A percentile compares a stretch with the other conserved stretches of the same genome.
Evolutionary conservation across 2,113 vertebrate species (phyloP).

Genomic region (Brachionichthys hirsutus): DNA sequence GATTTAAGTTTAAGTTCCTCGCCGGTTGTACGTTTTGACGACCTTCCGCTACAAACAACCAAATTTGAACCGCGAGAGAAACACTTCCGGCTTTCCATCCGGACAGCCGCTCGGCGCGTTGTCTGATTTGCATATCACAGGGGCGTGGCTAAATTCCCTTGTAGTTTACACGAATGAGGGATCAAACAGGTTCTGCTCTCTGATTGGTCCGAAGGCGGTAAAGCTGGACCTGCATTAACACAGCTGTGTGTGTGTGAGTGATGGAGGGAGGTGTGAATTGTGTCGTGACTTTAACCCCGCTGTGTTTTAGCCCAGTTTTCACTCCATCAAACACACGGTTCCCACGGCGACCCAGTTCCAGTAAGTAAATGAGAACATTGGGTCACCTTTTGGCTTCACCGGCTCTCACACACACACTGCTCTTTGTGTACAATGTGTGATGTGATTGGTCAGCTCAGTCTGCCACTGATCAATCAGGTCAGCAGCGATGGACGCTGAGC

Average conservation of each 20-base stretch:
- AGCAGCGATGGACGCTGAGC: neutral
- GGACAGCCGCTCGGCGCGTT: neutral
- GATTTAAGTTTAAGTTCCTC: no score
- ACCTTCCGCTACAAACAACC: no score
- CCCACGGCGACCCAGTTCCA: neutral
- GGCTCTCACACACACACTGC: neutral
- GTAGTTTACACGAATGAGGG: no score
- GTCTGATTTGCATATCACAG: neutral
- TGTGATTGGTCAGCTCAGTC: neutral
- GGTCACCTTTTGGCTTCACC: conserved; percentile 10
- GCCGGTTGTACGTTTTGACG: no score
- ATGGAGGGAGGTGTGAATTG: conserved; percentile 6
- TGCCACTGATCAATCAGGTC: neutral
- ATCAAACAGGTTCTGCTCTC: neutral
- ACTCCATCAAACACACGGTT: conserved; percentile 1
- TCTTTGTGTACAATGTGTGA: neutral
- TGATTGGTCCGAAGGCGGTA: no score
- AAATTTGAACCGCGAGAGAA: neutral
- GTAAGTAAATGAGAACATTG: conserved; percentile 3
- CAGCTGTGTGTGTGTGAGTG: neutral
- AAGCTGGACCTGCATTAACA: neutral
- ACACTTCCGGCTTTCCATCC: neutral
- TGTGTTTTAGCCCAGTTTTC: conserved; percentile 10
- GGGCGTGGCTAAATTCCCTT: no score
- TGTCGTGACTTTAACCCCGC: conserved; percentile 9